Evolutionary conservation across 2,113 vertebrate genomes (phyloP).

Genomic region (Zingel zingel): DNA sequence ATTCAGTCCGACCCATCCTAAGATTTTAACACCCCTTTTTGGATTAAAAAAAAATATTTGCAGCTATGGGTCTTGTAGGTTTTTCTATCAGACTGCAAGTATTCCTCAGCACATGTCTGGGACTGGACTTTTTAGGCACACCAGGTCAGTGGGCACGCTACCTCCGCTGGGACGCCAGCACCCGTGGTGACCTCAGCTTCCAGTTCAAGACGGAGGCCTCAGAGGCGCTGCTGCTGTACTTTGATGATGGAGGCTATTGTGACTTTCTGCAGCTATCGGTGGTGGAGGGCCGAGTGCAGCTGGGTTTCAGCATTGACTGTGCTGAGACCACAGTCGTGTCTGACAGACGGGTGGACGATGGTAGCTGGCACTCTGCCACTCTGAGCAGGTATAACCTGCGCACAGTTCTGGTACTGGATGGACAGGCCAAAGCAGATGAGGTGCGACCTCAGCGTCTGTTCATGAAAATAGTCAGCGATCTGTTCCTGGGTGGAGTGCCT

Average conservation of each 20-base stretch:
- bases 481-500: slow-evolving; percentile 96
- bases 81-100: slow-evolving; percentile 91
- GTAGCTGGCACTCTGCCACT: slow-evolving; percentile 92
- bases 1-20: slow-evolving; percentile 19
- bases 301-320: slow-evolving; percentile 97
- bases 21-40: slow-evolving; percentile 58
- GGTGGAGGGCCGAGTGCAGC: slow-evolving; percentile 91
- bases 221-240: slow-evolving; percentile 94
- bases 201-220: slow-evolving; percentile 95
- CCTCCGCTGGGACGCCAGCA: slow-evolving; percentile 99
- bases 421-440: slow-evolving; percentile 87
- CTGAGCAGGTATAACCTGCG: slow-evolving; percentile 91
- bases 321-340: slow-evolving; percentile 90
- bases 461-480: slow-evolving; percentile 98
- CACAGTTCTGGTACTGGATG: slow-evolving; percentile 91
- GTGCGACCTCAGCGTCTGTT: slow-evolving; percentile 92
- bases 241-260: slow-evolving; percentile 97
- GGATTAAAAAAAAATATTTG: slow-evolving; percentile 79
- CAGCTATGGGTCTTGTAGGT: slow-evolving; percentile 86
- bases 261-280: slow-evolving; percentile 96
- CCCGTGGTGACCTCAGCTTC: slow-evolving; percentile 95
- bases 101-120: slow-evolving; percentile 91
- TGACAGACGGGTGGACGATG: slow-evolving; percentile 90
- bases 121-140: slow-evolving; percentile 94
- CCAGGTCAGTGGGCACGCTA: slow-evolving; percentile 98